These are phyloP conservation scores for Lagorchestes hirsutus DNA, from an alignment of 2,797 vertebrate genomes.

Conservation along the genomic window DNA sequence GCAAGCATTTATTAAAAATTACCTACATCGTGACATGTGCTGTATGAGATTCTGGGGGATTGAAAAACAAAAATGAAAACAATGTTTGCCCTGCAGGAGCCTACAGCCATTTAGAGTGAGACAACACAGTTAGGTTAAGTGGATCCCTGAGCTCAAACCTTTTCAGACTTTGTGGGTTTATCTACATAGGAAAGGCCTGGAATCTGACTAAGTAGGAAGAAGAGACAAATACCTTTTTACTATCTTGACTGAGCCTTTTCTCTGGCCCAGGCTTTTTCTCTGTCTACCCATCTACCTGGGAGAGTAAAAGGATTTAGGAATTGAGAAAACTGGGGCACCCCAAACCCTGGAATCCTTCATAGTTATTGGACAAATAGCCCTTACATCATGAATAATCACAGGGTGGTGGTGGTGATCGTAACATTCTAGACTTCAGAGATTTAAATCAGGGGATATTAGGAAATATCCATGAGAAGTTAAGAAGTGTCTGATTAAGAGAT, in stretches of 20 bases:
- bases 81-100: background rate
- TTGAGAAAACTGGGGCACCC: background rate
- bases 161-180: background rate
- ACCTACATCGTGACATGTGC: background rate
- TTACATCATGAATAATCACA: background rate
- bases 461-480: background rate
- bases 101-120: background rate
- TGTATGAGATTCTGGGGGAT: background rate
- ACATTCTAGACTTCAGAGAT: background rate
- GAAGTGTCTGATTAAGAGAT: background rate
- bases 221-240: background rate
- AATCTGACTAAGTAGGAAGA: background rate
- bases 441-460: background rate
- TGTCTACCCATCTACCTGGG: background rate
- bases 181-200: background rate
- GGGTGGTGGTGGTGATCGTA: background rate
- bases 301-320: background rate
- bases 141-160: background rate
- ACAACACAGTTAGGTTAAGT: background rate
- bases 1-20: background rate
- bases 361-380: background rate
- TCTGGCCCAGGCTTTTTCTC: background rate
- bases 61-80: background rate
- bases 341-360: background rate
- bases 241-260: background rate